phyloP scores from a whole-genome alignment of 2,888 invertebrate species.

The Phortica okadai region DNA sequence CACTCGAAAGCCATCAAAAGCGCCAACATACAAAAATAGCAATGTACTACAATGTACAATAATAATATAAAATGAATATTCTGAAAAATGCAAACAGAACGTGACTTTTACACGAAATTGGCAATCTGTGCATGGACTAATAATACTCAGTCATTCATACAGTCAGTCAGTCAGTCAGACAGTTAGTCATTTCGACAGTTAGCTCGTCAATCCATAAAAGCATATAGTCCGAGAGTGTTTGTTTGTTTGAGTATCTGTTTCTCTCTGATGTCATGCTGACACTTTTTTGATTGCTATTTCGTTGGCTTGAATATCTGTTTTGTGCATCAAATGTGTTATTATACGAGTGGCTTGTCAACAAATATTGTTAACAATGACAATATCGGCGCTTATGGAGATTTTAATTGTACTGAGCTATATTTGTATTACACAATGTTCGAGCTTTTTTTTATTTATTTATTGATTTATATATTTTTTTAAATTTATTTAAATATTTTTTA shows the following conservation, averaged over 20 bases:
- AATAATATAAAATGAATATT: conserved; percentile 6
- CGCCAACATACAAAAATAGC: background rate
- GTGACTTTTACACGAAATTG: conserved; percentile 11
- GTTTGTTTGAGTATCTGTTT: background rate
- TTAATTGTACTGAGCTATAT: too few relatives aligned
- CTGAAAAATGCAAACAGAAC: background rate
- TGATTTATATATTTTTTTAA: too few relatives aligned
- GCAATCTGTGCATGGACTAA: background rate
- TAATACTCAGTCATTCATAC: background rate
- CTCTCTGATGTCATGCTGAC: background rate
- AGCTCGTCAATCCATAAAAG: background rate
- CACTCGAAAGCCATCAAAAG: background rate
- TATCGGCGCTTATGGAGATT: too few relatives aligned
- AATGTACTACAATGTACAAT: background rate
- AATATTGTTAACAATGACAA: too few relatives aligned
- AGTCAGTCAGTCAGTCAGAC: background rate
- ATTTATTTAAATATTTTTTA: too few relatives aligned
- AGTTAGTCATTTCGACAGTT: background rate
- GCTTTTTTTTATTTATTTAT: too few relatives aligned
- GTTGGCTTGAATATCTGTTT: background rate
- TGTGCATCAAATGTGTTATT: background rate
- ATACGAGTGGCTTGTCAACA: too few relatives aligned
- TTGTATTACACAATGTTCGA: too few relatives aligned
- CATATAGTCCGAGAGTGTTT: background rate
- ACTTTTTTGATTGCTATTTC: background rate